A percentile compares a stretch with the other conserved stretches of the same genome.
Evolutionary conservation across 2,113 vertebrate genomes (phyloP).

Genomic region (Australoheros scitulus): DNA sequence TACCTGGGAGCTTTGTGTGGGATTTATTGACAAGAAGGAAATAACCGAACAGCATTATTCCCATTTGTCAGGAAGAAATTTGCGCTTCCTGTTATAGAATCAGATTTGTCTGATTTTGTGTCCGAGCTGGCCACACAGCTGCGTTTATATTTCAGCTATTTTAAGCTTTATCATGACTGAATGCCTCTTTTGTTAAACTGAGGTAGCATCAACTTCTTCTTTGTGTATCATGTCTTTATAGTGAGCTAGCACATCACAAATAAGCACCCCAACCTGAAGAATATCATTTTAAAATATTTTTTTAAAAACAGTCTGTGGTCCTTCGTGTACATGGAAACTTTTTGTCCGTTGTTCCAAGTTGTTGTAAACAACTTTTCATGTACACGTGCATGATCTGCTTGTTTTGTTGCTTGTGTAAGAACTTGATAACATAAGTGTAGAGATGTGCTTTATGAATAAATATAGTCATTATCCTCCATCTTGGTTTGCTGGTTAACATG

Average conservation of each 20-base stretch:
- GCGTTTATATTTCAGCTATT: background rate
- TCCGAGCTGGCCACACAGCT: background rate
- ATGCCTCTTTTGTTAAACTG: background rate
- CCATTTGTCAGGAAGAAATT: background rate
- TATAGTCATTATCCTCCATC: background rate
- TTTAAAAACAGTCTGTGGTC: slow-evolving; percentile 74
- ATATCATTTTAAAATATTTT: slow-evolving; percentile 97
- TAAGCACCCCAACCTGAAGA: slow-evolving; percentile 77
- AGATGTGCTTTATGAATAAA: background rate
- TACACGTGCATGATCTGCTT: slow-evolving; percentile 86
- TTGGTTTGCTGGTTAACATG: slow-evolving; percentile 33
- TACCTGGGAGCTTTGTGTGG: slow-evolving; percentile 9
- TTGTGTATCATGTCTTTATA: background rate
- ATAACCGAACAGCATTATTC: background rate
- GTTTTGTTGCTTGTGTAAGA: slow-evolving; percentile 6
- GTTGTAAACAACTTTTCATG: slow-evolving; percentile 91
- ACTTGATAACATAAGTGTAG: background rate
- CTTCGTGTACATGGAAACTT: slow-evolving; percentile 93
- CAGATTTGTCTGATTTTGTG: background rate
- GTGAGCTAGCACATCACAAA: background rate
- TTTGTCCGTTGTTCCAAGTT: slow-evolving; percentile 85
- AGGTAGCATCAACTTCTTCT: background rate
- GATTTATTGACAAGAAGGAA: slow-evolving; percentile 9
- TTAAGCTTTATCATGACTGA: background rate
- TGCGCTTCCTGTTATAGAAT: background rate